A percentile compares a stretch with the other conserved stretches of the same genome.
phyloP scores from a whole-genome alignment of 2,113 vertebrate genomes.

The Antechinus flavipes region DNA sequence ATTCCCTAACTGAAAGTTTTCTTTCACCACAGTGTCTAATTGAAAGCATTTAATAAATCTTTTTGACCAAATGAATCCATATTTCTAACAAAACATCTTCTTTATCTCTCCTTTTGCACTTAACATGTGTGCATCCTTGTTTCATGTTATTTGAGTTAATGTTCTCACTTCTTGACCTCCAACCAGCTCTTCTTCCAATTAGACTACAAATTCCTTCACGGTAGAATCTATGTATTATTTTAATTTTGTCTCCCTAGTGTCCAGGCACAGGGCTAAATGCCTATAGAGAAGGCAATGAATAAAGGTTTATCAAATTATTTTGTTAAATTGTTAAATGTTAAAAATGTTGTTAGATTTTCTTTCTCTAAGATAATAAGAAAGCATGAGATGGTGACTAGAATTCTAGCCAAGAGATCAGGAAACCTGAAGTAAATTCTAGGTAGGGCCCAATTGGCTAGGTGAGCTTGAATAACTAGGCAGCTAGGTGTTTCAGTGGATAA shows the following conservation, averaged over 20 bases:
- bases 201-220: background rate
- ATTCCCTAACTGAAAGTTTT: background rate
- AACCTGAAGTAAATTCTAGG: background rate
- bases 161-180: background rate
- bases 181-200: background rate
- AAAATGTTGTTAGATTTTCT: too few relatives aligned
- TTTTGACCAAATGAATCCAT: background rate
- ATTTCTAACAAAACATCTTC: background rate
- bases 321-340: background rate
- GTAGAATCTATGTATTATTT: background rate
- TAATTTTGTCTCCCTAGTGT: background rate
- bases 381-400: too few relatives aligned
- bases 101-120: background rate
- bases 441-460: background rate
- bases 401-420: background rate
- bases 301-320: background rate
- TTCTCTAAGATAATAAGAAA: too few relatives aligned
- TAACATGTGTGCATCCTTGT: background rate
- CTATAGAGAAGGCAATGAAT: background rate
- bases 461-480: background rate
- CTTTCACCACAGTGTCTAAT: background rate
- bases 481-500: too few relatives aligned
- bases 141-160: background rate
- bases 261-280: background rate
- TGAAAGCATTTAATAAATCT: background rate